Conservation (phyloP, 92 coral and sea anemone genomes). For the Montipora capitata region DNA sequence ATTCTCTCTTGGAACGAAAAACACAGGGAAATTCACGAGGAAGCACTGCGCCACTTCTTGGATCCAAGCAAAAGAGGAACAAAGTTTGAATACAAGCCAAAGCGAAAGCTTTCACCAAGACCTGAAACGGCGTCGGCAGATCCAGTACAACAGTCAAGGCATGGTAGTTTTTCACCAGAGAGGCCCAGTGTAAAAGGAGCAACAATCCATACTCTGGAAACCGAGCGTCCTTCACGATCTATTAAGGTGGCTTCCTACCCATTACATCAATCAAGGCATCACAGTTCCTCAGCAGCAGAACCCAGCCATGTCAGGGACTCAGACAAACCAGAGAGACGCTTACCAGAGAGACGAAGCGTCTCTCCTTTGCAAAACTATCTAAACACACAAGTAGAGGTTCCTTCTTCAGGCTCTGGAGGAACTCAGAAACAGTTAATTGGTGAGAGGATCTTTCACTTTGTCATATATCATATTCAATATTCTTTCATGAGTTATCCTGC, state of each 20-base stretch:
- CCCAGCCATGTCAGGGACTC: not conserved
- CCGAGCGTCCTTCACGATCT: too few species aligned
- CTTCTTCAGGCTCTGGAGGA: not conserved
- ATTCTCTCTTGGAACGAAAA: constrained; percentile 66
- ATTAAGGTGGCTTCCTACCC: too few species aligned
- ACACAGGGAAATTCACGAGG: constrained; percentile 59
- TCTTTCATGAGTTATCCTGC: too few species aligned
- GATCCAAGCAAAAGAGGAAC: constrained; percentile 25
- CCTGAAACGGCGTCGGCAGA: not conserved
- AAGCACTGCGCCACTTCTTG: constrained; percentile 56
- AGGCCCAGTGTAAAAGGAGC: too few species aligned
- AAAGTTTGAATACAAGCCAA: constrained; percentile 27
- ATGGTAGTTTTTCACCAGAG: too few species aligned
- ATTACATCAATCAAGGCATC: too few species aligned
- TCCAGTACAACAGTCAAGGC: not conserved
- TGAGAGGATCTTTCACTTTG: not conserved
- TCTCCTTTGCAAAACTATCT: not conserved
- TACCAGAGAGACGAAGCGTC: not conserved
- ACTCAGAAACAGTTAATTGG: not conserved
- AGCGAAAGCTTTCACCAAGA: not conserved
- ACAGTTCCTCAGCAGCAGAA: not conserved
- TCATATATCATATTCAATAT: too few species aligned
- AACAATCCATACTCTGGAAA: too few species aligned
- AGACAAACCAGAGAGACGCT: not conserved
- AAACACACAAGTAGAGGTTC: not conserved